Evolutionary conservation across 2,888 invertebrate genomes (phyloP), one percentile per base, ranked within the genome.

Genomic region (Blastobasis lacticolella): DNA sequence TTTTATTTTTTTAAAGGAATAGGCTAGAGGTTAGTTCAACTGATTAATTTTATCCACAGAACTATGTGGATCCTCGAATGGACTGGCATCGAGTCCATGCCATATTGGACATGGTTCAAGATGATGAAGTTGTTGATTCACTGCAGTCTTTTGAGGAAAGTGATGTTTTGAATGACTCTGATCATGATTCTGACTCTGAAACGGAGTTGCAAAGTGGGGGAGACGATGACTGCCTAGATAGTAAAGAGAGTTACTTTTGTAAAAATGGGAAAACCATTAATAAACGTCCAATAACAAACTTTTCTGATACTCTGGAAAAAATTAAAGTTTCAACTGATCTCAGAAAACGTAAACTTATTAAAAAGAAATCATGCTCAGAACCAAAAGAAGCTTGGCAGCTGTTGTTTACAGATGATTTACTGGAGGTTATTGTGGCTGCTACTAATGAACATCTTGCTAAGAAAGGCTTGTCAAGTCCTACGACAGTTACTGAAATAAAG

Each of bases 31-130:
- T 83, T 83, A 71, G 85, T 83, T 82, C 75, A 84, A 78, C 69
- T 78, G 72, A 73, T 81, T 85, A 71, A 83, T 86, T 84, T 86
- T 71, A 76, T 87, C 73, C 87, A 73, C 88, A 88, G 88, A 88
- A 73, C 64, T 76, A 71, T 82, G 74, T 83, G 73, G 88, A 88
- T 75, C 88, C 88, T 50, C 75, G 87, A 68, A 83, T 81, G 81
- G 87, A 88, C 77, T 88, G 88, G 88, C 81, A 80, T 57, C 81
- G 86, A 54, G 88, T 87, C 52, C 80, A 84, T 79, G 83, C 86
- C 53, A 88, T 88, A 67, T 75, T 85, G 79, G 77, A 79, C 64
- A 74, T 87, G 66, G 75, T 88, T 63, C 81, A 84, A 78, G 81
- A 82, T 56, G 80, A 77, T 70, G 78, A 87, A 63, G 75, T 80